Evolutionary conservation across 1,140 invertebrate genomes (phyloP).

Genomic region (Brevipalpus yothersi): DNA sequence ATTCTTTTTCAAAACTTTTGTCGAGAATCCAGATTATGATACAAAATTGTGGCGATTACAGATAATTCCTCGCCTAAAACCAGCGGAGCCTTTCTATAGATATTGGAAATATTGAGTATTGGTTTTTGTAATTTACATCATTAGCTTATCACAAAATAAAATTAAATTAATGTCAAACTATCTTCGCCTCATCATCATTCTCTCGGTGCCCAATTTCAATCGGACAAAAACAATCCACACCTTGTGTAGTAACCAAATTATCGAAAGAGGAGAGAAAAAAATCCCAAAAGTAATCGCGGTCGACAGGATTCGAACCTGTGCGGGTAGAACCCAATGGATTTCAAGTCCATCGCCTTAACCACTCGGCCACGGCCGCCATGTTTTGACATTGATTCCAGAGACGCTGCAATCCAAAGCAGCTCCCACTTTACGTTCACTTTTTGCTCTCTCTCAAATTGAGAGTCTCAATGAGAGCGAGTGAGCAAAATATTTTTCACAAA

Average conservation of each 20-base stretch:
- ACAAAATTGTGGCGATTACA: neutral
- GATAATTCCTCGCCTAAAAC: neutral
- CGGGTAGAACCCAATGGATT: slow-evolving; percentile 54
- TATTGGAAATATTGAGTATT: neutral
- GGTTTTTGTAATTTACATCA: neutral
- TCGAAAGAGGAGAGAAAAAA: slow-evolving; percentile 1
- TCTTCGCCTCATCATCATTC: too few relatives aligned
- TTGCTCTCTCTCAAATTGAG: too few relatives aligned
- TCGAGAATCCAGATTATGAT: neutral
- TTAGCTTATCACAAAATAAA: too few relatives aligned
- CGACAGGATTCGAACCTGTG: slow-evolving; percentile 58
- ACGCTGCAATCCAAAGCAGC: too few relatives aligned
- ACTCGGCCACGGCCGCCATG: neutral
- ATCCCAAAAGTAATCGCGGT: slow-evolving; percentile 27
- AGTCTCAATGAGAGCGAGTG: too few relatives aligned
- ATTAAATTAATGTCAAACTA: too few relatives aligned
- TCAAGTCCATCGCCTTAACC: slow-evolving; percentile 45
- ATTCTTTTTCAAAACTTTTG: neutral
- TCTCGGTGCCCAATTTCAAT: too few relatives aligned
- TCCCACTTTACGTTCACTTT: too few relatives aligned
- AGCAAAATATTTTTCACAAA: too few relatives aligned
- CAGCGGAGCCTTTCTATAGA: neutral
- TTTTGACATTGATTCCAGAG: too few relatives aligned
- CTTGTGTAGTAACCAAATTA: too few relatives aligned
- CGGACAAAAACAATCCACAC: too few relatives aligned